These are phyloP conservation scores for Morus bassanus DNA, from an alignment of 2,797 vertebrate species.

Conservation along the genomic window DNA sequence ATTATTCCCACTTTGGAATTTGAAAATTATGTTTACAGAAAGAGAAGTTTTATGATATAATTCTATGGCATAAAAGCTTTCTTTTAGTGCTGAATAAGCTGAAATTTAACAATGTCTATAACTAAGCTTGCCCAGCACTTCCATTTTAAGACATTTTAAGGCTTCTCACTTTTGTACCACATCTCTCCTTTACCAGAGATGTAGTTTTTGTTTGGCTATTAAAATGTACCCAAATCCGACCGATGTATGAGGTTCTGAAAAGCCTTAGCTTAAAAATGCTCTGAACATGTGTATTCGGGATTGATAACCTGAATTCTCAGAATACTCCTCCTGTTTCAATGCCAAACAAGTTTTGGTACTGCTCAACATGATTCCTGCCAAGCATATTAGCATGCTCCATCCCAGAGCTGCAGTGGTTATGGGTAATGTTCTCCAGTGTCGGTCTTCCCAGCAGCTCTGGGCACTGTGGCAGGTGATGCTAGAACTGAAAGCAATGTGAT, in stretches of 20 bases:
- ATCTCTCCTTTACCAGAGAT: too few relatives aligned
- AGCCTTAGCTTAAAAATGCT: not conserved
- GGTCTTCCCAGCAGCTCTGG: not conserved
- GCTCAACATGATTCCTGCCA: not conserved
- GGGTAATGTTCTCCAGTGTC: rapidly evolving
- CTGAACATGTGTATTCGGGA: not conserved
- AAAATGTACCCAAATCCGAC: not conserved
- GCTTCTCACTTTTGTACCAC: not conserved
- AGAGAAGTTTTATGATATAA: not conserved
- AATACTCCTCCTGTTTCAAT: not conserved
- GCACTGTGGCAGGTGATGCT: not conserved
- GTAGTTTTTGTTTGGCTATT: not conserved
- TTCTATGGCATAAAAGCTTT: not conserved
- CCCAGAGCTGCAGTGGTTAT: not conserved
- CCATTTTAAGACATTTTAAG: not conserved
- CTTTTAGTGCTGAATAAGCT: not conserved
- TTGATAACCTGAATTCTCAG: not conserved
- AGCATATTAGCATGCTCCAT: rapidly evolving
- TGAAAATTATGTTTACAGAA: not conserved
- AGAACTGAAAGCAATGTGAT: rapidly evolving
- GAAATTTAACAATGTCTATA: not conserved
- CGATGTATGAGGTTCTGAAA: not conserved
- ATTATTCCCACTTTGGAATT: not conserved
- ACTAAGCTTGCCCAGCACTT: not conserved
- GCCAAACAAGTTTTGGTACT: not conserved